A percentile compares a stretch with the other conserved stretches of the same genome.
These are phyloP conservation scores for Cheilosia soror DNA, from an alignment of 2,888 invertebrate genomes.

Conservation along the genomic window DNA sequence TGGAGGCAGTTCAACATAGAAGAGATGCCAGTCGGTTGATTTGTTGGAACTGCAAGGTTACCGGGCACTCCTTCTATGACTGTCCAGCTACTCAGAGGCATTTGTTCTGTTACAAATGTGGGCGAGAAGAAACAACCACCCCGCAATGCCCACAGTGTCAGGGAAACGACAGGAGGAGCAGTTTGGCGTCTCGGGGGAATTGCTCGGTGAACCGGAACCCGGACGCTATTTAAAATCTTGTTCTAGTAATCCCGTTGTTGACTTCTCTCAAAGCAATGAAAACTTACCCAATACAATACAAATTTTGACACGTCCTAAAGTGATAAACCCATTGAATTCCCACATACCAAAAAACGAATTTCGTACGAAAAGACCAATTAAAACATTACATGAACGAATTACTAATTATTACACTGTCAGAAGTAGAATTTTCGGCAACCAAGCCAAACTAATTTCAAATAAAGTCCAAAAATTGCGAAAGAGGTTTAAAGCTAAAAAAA, in stretches of 20 bases:
- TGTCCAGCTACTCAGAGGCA: background rate
- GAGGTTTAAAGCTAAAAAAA: background rate
- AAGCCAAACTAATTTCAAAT: background rate
- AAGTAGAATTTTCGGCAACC: background rate
- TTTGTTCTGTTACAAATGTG: too few relatives aligned
- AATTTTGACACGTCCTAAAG: background rate
- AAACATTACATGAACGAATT: slow-evolving; percentile 7
- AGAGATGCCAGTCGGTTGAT: background rate
- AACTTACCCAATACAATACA: background rate
- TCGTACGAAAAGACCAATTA: background rate
- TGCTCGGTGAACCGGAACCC: background rate
- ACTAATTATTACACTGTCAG: background rate
- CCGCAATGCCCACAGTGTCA: background rate
- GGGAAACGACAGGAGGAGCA: background rate
- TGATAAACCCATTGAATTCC: background rate
- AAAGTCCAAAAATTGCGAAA: slow-evolving; percentile 3
- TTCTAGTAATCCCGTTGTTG: background rate
- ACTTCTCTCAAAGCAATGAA: background rate
- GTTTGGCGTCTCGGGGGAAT: background rate
- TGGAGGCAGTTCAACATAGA: too few relatives aligned
- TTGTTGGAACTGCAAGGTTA: slow-evolving; percentile 5
- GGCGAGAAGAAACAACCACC: background rate
- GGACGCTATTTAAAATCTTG: background rate
- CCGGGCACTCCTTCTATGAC: background rate
- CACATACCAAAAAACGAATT: background rate